Percentiles rank a stretch among this genome's conserved stretches.
Conservation (phyloP, 2,797 vertebrate species). For the Falco berigora region DNA sequence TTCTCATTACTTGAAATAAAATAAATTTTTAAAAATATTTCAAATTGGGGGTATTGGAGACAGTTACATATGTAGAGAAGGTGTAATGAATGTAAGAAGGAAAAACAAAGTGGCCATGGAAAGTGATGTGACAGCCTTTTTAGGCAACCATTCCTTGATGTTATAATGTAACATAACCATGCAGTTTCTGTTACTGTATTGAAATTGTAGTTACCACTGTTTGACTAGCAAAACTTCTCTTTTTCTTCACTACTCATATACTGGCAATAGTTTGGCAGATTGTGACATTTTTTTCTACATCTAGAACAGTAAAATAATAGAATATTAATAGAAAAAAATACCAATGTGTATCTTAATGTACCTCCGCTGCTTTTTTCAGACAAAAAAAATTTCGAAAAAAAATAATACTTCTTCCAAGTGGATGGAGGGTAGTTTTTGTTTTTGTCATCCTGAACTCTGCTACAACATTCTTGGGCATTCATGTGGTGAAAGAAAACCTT, state of each 20-base stretch:
- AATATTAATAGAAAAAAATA: neutral
- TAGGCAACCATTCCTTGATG: neutral
- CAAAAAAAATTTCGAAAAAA: neutral
- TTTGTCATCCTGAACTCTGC: neutral
- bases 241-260: neutral
- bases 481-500: neutral
- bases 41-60: neutral
- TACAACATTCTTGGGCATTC: neutral
- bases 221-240: neutral
- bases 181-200: neutral
- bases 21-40: neutral
- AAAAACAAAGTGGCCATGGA: neutral
- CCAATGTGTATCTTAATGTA: rapidly evolving
- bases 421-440: neutral
- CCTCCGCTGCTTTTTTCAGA: neutral
- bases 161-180: neutral
- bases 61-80: neutral
- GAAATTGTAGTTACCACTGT: neutral
- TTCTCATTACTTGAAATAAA: neutral
- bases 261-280: neutral
- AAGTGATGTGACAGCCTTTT: neutral
- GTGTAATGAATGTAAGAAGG: neutral
- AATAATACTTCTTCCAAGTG: neutral
- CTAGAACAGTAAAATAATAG: neutral
- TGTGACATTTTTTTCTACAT: neutral